phyloP scores from a whole-genome alignment of 2,888 invertebrate species.

The Kryphioiulus occultus region DNA sequence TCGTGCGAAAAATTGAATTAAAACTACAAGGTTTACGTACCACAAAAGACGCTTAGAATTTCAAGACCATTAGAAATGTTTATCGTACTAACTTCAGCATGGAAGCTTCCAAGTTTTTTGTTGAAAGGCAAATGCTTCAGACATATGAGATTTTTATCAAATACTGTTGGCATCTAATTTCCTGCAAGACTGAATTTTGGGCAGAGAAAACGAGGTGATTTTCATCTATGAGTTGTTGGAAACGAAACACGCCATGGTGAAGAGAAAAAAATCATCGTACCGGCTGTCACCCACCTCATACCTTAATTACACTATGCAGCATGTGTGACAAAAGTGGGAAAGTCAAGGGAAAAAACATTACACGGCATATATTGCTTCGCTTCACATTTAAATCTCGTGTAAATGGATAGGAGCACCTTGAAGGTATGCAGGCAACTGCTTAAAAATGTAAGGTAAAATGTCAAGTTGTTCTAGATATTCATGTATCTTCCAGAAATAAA shows the following conservation, averaged over 20 bases:
- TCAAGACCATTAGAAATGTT: background rate
- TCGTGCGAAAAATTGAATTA: background rate
- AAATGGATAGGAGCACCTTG: background rate
- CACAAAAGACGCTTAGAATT: background rate
- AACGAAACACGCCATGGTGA: background rate
- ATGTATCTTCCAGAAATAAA: background rate
- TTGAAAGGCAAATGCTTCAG: background rate
- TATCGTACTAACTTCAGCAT: background rate
- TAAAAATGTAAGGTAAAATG: background rate
- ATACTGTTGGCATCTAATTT: constrained; percentile 13
- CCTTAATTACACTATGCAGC: constrained; percentile 11
- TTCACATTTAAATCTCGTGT: background rate
- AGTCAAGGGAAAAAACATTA: constrained; percentile 21
- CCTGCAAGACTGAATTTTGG: constrained; percentile 36
- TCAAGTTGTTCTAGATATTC: background rate
- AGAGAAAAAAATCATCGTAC: constrained; percentile 19
- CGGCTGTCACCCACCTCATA: constrained; percentile 39
- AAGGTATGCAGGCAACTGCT: background rate
- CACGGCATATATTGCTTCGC: background rate
- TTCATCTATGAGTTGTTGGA: constrained; percentile 32
- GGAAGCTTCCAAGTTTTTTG: background rate
- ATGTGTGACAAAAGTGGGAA: background rate
- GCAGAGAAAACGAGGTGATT: background rate
- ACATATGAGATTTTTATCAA: constrained; percentile 38
- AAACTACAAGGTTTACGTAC: background rate